Percentiles rank a stretch among this genome's conserved stretches.
These are phyloP conservation scores for Loris lydekkerianus DNA, from an alignment of 2,797 vertebrate species.

Conservation along the genomic window DNA sequence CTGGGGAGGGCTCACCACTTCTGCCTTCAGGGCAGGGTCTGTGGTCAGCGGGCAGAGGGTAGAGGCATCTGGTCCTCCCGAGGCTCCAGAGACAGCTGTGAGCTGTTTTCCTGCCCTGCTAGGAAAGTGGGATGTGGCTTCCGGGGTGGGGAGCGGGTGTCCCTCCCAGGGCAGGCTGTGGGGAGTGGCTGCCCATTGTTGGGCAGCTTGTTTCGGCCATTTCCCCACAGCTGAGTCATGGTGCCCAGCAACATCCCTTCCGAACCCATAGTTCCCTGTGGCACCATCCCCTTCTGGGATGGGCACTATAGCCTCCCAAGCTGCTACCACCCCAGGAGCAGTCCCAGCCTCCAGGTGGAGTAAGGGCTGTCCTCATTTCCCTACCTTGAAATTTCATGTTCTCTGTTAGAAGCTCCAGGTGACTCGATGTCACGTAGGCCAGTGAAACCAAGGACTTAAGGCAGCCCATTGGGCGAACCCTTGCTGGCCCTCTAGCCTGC, in stretches of 20 bases:
- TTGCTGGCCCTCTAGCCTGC: background rate
- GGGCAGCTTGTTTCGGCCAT: constrained; percentile 58
- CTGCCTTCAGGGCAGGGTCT: background rate
- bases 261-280: background rate
- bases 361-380: background rate
- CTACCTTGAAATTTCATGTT: accelerated
- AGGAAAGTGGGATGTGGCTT: constrained; percentile 40
- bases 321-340: background rate
- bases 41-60: background rate
- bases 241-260: background rate
- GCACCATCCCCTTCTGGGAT: background rate
- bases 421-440: background rate
- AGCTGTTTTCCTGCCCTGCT: background rate
- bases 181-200: constrained; percentile 4
- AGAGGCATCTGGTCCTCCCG: background rate
- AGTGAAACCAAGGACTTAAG: background rate
- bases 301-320: background rate
- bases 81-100: background rate
- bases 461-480: background rate
- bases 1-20: background rate
- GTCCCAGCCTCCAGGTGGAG: background rate
- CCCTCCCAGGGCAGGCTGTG: background rate
- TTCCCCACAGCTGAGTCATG: constrained; percentile 74
- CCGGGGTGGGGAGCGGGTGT: background rate
- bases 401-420: background rate